phyloP scores from a whole-genome alignment of 2,888 invertebrate species.

The Diaphora mendica region DNA sequence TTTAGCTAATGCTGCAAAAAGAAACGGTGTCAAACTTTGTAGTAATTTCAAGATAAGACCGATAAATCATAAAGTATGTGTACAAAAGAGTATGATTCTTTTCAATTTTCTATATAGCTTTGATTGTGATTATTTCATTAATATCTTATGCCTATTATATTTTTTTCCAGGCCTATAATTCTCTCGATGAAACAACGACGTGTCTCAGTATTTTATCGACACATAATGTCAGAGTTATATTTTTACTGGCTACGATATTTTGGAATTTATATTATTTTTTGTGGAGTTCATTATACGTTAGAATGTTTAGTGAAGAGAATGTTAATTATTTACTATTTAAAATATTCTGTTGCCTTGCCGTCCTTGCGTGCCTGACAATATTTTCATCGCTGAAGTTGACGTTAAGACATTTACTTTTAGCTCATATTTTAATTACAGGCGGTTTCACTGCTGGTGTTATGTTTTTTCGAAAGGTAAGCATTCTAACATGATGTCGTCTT shows the following conservation, averaged over 20 bases:
- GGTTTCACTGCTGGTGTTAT: conserved; percentile 55
- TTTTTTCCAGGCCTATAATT: conserved; percentile 73
- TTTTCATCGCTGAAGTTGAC: conserved; percentile 61
- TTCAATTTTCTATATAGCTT: background rate
- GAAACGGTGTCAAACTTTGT: conserved; percentile 69
- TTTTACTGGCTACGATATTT: conserved; percentile 55
- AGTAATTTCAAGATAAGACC: conserved; percentile 80
- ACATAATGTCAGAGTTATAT: conserved; percentile 66
- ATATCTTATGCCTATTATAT: background rate
- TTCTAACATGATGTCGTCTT: too few species aligned
- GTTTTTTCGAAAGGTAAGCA: conserved; percentile 52
- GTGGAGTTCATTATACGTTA: conserved; percentile 71
- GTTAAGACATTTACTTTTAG: conserved; percentile 61
- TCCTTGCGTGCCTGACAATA: conserved; percentile 62
- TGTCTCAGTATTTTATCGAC: conserved; percentile 68
- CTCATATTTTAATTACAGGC: conserved; percentile 66
- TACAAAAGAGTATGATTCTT: background rate
- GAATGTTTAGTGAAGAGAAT: conserved; percentile 58
- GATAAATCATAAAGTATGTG: conserved; percentile 73
- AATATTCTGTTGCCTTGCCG: conserved; percentile 57
- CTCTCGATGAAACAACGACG: conserved; percentile 71
- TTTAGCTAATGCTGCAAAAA: conserved; percentile 68
- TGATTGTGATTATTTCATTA: background rate
- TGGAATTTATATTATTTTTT: conserved; percentile 71
- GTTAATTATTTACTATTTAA: conserved; percentile 54